Percentiles rank a stretch among this genome's conserved stretches.
phyloP scores from a whole-genome alignment of 2,113 vertebrate species.

The Cynopterus brachyotis region DNA sequence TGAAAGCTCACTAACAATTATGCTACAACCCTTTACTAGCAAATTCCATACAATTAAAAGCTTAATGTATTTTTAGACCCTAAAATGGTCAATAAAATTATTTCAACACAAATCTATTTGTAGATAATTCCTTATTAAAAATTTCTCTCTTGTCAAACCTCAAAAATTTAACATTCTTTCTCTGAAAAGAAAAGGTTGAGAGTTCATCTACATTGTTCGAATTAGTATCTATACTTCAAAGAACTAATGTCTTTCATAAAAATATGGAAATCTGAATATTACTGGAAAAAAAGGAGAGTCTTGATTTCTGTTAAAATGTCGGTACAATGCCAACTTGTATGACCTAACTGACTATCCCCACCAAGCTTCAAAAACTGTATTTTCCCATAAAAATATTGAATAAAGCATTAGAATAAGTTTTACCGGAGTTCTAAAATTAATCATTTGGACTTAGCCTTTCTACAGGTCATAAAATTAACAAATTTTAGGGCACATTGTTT shows the following conservation, averaged over 20 bases:
- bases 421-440: not conserved
- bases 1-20: constrained; percentile 77
- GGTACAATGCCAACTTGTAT: not conserved
- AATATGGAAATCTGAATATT: constrained; percentile 42
- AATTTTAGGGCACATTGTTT: not conserved
- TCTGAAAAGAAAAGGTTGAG: constrained; percentile 16
- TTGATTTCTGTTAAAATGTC: constrained; percentile 37
- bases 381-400: constrained; percentile 9
- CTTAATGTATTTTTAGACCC: constrained; percentile 47
- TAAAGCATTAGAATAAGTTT: constrained; percentile 44
- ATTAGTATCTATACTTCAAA: constrained; percentile 26
- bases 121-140: constrained; percentile 54
- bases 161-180: constrained; percentile 30
- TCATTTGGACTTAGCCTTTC: not conserved
- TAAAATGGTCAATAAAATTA: constrained; percentile 62
- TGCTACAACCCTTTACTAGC: constrained; percentile 63
- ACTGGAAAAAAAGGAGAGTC: not conserved
- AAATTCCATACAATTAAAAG: constrained; percentile 74
- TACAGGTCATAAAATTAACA: not conserved
- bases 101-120: constrained; percentile 65
- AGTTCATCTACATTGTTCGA: constrained; percentile 46
- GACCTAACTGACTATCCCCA: not conserved
- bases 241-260: constrained; percentile 30
- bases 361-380: not conserved
- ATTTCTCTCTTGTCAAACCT: constrained; percentile 28